phyloP scores from a whole-genome alignment of 2,113 vertebrate species.

The Todiramphus chloris region DNA sequence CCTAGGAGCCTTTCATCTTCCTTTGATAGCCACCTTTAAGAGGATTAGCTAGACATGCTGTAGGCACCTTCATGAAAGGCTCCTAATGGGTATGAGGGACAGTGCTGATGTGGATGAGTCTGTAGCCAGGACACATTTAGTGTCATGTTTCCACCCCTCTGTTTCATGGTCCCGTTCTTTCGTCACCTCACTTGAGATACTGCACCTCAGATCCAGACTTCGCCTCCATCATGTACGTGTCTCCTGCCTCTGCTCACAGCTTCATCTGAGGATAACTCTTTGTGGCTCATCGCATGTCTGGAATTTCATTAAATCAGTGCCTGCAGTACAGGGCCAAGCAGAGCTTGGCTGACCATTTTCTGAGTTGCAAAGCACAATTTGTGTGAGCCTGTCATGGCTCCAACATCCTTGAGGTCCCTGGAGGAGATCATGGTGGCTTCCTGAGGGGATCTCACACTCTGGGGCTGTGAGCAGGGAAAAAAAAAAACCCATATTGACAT shows the following conservation, averaged over 20 bases:
- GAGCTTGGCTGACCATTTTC: background rate
- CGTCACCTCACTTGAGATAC: background rate
- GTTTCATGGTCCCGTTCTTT: background rate
- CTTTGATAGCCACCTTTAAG: background rate
- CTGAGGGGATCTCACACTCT: background rate
- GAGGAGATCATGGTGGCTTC: background rate
- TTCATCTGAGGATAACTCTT: accelerated
- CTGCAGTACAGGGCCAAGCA: background rate
- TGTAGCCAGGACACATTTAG: background rate
- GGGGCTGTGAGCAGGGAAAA: background rate
- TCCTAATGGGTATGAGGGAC: background rate
- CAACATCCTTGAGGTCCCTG: background rate
- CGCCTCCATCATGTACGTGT: background rate
- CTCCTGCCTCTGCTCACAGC: background rate
- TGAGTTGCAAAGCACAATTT: background rate
- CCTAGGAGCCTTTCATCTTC: background rate
- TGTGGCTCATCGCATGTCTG: background rate
- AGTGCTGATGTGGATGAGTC: background rate
- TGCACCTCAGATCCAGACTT: background rate
- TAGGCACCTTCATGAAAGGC: background rate
- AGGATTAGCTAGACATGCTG: background rate
- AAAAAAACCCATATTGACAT: accelerated
- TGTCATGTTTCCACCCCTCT: background rate
- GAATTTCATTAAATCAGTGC: background rate
- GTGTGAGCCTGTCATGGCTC: background rate